Evolutionary conservation across 2,113 vertebrate genomes (phyloP).

Genomic region (Hydrolagus affinis): DNA sequence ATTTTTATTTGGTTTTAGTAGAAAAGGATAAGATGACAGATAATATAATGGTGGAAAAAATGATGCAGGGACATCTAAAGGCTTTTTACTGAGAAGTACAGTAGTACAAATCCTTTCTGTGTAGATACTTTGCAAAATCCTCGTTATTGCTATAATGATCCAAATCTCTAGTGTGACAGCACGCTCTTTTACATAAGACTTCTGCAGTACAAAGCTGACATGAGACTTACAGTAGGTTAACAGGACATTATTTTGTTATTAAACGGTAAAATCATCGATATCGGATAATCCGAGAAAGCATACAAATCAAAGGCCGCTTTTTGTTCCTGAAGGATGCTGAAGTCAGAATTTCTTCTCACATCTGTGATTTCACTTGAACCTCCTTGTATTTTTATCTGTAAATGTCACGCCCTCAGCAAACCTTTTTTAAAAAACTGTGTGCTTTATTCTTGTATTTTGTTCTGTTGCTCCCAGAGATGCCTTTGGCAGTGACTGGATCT

Average conservation of each 20-base stretch:
- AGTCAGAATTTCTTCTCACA: not conserved
- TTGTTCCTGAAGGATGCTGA: not conserved
- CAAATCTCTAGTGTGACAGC: conserved; percentile 7
- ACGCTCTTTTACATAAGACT: not conserved
- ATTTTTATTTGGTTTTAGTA: conserved; percentile 12
- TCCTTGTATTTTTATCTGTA: not conserved
- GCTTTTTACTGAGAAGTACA: conserved; percentile 8
- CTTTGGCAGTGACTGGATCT: not conserved
- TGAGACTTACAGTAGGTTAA: not conserved
- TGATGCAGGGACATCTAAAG: conserved; percentile 16
- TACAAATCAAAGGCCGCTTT: no score
- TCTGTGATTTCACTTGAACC: not conserved
- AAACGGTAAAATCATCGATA: not conserved
- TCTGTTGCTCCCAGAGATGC: not conserved
- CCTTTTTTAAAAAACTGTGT: not conserved
- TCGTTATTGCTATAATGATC: not conserved
- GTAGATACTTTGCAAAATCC: conserved; percentile 7
- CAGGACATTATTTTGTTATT: conserved; percentile 3
- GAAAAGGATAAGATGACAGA: conserved; percentile 17
- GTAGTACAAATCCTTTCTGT: conserved; percentile 27
- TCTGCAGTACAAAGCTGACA: not conserved
- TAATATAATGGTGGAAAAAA: conserved; percentile 19
- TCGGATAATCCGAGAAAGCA: not conserved
- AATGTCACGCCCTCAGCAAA: not conserved
- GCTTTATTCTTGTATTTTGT: not conserved